Evolutionary conservation across 2,113 vertebrate genomes (phyloP).

Genomic region (Scomber colias): DNA sequence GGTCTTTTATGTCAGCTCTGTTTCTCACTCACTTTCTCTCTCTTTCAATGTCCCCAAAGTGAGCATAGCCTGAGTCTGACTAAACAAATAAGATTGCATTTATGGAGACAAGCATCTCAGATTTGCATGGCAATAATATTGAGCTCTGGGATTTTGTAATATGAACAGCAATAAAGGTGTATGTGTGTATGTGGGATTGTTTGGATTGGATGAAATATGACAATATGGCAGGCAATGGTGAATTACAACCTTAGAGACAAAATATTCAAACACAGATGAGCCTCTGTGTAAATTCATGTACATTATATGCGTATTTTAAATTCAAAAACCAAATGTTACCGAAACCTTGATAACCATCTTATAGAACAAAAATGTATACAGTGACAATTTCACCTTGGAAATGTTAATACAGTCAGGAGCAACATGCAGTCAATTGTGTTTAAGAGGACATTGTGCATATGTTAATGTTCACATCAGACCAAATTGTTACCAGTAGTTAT

Average conservation of each 20-base stretch:
- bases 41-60: conserved; percentile 41
- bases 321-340: background rate
- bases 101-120: conserved; percentile 48
- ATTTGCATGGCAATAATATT: conserved; percentile 64
- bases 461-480: too few species aligned
- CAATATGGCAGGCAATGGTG: conserved; percentile 13
- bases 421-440: too few species aligned
- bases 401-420: too few species aligned
- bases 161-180: conserved; percentile 51
- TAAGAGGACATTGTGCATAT: too few species aligned
- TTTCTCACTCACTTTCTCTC: conserved; percentile 36
- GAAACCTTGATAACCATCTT: too few species aligned
- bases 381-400: too few species aligned
- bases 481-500: too few species aligned
- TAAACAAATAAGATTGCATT: conserved; percentile 68
- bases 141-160: conserved; percentile 60
- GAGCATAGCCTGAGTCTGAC: conserved; percentile 34
- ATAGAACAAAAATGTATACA: too few species aligned
- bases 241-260: conserved; percentile 16
- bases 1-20: conserved; percentile 50
- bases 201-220: conserved; percentile 15
- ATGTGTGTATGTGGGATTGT: background rate
- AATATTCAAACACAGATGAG: conserved; percentile 12
- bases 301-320: background rate
- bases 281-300: background rate